Evolutionary conservation across 64 coral and sea anemone species (phyloP).

Genomic region (Cladopsammia gracilis): DNA sequence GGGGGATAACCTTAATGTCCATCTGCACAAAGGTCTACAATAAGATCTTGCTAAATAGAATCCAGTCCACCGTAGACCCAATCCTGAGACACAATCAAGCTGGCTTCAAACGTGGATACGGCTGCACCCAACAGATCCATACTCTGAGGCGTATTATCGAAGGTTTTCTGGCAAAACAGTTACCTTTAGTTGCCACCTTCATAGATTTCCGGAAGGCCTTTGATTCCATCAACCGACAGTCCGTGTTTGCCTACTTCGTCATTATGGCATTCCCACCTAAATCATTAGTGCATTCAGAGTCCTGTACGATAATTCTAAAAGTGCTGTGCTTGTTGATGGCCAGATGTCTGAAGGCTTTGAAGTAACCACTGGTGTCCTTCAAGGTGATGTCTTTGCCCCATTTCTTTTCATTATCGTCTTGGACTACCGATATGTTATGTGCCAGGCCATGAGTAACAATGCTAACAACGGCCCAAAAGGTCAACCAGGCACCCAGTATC

Average conservation of each 20-base stretch:
- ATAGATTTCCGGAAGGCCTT: no score
- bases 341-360: background rate
- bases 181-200: no score
- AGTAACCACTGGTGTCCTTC: conserved; percentile 8
- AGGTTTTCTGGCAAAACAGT: no score
- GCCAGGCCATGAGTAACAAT: no score
- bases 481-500: background rate
- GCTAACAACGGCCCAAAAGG: background rate
- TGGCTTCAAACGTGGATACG: no score
- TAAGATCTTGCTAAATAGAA: background rate
- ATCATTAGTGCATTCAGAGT: background rate
- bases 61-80: no score
- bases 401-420: conserved; percentile 11
- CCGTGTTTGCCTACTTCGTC: background rate
- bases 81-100: no score
- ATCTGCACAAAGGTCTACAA: background rate
- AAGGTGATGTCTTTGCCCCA: background rate
- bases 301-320: background rate
- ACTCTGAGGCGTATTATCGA: no score
- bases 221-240: background rate
- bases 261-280: background rate
- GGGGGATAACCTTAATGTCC: background rate
- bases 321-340: background rate
- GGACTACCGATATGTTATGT: no score
- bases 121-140: no score